phyloP scores from a whole-genome alignment of 2,113 vertebrate genomes.

The Mesocricetus auratus region DNA sequence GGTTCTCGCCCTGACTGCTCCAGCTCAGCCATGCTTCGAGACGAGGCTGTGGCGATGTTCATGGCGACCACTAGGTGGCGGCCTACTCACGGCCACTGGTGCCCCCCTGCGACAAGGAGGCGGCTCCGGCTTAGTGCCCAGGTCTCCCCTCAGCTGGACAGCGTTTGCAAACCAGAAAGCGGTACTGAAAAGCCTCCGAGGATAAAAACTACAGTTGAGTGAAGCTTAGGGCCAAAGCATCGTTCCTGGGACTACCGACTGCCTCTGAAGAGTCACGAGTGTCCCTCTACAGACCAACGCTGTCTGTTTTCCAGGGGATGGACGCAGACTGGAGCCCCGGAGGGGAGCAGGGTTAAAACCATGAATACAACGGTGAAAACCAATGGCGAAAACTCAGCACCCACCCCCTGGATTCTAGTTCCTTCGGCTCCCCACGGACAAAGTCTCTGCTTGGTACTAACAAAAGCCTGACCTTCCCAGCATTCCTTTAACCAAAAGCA shows the following conservation, averaged over 20 bases:
- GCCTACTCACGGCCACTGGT: neutral
- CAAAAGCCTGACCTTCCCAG: neutral
- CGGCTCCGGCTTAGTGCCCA: neutral
- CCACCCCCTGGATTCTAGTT: too few species aligned
- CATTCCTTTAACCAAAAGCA: neutral
- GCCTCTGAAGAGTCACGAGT: neutral
- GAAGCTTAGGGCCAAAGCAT: neutral
- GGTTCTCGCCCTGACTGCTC: neutral
- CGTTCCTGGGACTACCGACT: neutral
- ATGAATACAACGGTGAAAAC: too few species aligned
- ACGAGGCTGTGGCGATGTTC: neutral
- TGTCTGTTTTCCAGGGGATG: neutral
- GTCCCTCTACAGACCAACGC: neutral
- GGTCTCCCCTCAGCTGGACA: neutral
- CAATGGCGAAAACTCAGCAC: neutral
- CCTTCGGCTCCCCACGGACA: too few species aligned
- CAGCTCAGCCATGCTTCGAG: neutral
- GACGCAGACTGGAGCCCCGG: neutral
- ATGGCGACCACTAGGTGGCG: neutral
- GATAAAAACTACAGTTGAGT: neutral
- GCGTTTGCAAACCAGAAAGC: neutral
- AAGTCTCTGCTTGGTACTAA: too few species aligned
- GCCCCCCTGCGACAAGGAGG: neutral
- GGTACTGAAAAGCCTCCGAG: neutral
- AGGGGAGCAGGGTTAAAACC: neutral